Base-by-base conservation (phyloP, 2,113 vertebrate genomes). In the Raja brachyura region DNA sequence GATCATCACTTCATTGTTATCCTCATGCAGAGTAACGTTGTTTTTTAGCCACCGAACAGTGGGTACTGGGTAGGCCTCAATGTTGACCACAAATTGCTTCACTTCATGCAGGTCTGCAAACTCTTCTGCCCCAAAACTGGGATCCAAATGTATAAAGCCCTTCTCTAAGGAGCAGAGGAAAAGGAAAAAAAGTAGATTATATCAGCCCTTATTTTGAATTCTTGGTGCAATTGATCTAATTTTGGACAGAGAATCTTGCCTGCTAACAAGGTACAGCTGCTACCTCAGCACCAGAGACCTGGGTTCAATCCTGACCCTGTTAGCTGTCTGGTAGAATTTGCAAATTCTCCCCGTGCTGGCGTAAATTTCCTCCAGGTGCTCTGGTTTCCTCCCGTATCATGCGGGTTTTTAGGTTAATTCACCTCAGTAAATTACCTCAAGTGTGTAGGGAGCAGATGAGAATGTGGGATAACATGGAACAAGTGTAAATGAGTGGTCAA, bases 31-130 rank as follows among this genome's bases (percentile, higher is more conserved):
- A 0, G 96, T 97, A 86, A 96, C 77, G 0, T 98, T 98, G 90
- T 98, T 97, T 94, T 99, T 99, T 90, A 99, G 94, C 99, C 98
- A 99, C 68, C 96, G 97, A 94, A 99, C 96, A 86, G 88, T 96
- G 93, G 97, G 97, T 7, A 94, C 93, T 0, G 99, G 98, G 93
- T 99, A 98, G 18, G 98, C 97, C 93, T 96, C 94, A 31, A 99
- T 96, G 5, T 97, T 95, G 0, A 98, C 96, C 0, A 94, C 95
- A 94, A 99, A 99, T 94, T 98, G 97, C 22, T 96, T 97, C 0
- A 98, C 98, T 94, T 98, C 97, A 0, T 99, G 98, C 73, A 99
- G 95, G n/a, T 98, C 97, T 18, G 98, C 97, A 10, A 96, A 95
- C 96, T 99, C 98, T 93, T 96, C 74, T 1, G 94, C 94, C 78